Percentiles rank a stretch among this genome's conserved stretches.
These are phyloP conservation scores for Hydrozoanthus gracilis DNA, from an alignment of 92 coral and sea anemone species.

Conservation along the genomic window DNA sequence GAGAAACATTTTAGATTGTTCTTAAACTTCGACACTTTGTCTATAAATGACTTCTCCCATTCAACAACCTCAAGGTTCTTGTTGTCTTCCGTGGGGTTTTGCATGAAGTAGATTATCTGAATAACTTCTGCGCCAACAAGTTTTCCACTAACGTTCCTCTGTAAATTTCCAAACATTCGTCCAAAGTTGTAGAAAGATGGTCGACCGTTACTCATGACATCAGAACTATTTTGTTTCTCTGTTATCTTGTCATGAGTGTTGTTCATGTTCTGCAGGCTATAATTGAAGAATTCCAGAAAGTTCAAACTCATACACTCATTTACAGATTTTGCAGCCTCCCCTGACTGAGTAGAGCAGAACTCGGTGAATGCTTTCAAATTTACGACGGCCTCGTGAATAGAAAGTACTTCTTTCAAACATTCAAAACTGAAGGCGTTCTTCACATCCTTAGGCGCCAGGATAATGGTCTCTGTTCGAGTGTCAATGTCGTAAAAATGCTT, in stretches of 20 bases:
- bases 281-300: constrained; percentile 51
- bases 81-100: constrained; percentile 27
- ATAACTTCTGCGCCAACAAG: constrained; percentile 50
- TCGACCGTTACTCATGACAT: constrained; percentile 62
- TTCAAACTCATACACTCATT: constrained; percentile 32
- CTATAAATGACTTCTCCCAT: constrained; percentile 59
- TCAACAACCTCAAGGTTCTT: constrained; percentile 42
- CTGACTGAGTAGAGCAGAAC: constrained; percentile 40
- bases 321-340: constrained; percentile 4
- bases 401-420: constrained; percentile 48
- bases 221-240: constrained; percentile 22
- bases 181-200: constrained; percentile 48
- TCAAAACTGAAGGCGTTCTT: constrained; percentile 24
- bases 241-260: constrained; percentile 41
- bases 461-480: constrained; percentile 44
- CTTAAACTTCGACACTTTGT: constrained; percentile 34
- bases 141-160: constrained; percentile 27
- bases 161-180: constrained; percentile 51
- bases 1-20: constrained; percentile 53
- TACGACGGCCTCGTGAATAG: constrained; percentile 38
- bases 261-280: constrained; percentile 22
- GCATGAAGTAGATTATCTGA: constrained; percentile 58
- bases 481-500: constrained; percentile 45
- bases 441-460: constrained; percentile 27
- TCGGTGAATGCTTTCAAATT: constrained; percentile 29